These are phyloP conservation scores for Odocoileus virginianus DNA, from an alignment of 2,113 vertebrate genomes.

Conservation along the genomic window DNA sequence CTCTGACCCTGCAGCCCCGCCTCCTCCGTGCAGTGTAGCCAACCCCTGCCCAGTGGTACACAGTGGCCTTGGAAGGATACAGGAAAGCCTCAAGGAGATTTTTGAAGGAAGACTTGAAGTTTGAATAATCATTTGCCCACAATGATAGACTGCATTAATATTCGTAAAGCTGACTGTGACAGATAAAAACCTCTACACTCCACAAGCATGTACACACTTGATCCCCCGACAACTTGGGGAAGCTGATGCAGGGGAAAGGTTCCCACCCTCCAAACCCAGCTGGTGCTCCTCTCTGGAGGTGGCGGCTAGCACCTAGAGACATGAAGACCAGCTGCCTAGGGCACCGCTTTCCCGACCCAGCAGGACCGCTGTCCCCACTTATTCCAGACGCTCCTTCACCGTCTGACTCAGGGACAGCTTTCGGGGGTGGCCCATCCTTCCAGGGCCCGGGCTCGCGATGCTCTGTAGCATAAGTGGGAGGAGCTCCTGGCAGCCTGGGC, in stretches of 20 bases:
- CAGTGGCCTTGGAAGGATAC: not conserved
- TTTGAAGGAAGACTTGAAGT: not conserved
- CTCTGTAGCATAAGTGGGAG: fast-evolving
- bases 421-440: not conserved
- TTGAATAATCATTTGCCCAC: not conserved
- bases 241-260: fast-evolving
- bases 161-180: not conserved
- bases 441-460: not conserved
- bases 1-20: fast-evolving
- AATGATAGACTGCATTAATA: not conserved
- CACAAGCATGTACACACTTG: not conserved
- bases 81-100: not conserved
- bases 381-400: fast-evolving
- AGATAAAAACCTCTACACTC: too few relatives aligned
- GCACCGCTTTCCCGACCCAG: fast-evolving
- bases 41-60: fast-evolving
- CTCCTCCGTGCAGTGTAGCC: fast-evolving
- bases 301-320: fast-evolving
- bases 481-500: not conserved
- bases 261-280: fast-evolving
- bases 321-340: not conserved
- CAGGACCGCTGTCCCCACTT: fast-evolving
- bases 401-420: not conserved
- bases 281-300: fast-evolving
- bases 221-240: not conserved